phyloP scores from a whole-genome alignment of 2,888 invertebrate species.

The Amiota mariae region DNA sequence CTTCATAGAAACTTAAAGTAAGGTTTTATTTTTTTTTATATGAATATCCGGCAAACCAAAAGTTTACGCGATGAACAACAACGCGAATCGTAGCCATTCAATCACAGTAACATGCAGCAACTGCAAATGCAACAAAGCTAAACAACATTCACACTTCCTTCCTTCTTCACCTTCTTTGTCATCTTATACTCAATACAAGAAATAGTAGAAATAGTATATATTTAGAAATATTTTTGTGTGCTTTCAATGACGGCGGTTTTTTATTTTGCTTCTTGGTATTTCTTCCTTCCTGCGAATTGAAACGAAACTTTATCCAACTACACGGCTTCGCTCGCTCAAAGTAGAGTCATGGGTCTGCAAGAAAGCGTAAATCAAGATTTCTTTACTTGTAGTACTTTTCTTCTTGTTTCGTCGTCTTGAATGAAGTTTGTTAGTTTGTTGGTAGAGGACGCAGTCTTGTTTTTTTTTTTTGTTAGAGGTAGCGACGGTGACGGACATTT shows the following conservation, averaged over 20 bases:
- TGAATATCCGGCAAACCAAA: conserved; percentile 34
- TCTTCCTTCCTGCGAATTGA: conserved; percentile 2
- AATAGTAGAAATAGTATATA: too few species aligned
- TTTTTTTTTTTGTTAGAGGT: too few species aligned
- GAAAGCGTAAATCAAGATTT: conserved; percentile 28
- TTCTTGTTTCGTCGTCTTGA: not conserved
- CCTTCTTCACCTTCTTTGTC: conserved; percentile 39
- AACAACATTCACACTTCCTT: conserved; percentile 12
- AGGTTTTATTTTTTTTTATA: conserved; percentile 36
- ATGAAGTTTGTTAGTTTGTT: too few species aligned
- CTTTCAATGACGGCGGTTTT: not conserved
- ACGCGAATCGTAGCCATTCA: conserved; percentile 48
- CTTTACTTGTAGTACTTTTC: conserved; percentile 4
- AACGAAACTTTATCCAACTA: not conserved
- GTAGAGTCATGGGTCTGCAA: not conserved
- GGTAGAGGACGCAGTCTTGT: too few species aligned
- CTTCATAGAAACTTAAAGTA: conserved; percentile 37
- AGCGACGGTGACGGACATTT: conserved; percentile 54
- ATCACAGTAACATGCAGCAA: conserved; percentile 43
- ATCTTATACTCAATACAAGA: not conserved
- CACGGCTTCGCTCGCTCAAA: not conserved
- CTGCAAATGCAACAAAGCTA: conserved; percentile 44
- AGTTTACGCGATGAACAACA: conserved; percentile 37
- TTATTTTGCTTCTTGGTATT: not conserved
- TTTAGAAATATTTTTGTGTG: conserved; percentile 7